Conservation (phyloP, 2,113 vertebrate genomes). For the Polypterus bichir region DNA sequence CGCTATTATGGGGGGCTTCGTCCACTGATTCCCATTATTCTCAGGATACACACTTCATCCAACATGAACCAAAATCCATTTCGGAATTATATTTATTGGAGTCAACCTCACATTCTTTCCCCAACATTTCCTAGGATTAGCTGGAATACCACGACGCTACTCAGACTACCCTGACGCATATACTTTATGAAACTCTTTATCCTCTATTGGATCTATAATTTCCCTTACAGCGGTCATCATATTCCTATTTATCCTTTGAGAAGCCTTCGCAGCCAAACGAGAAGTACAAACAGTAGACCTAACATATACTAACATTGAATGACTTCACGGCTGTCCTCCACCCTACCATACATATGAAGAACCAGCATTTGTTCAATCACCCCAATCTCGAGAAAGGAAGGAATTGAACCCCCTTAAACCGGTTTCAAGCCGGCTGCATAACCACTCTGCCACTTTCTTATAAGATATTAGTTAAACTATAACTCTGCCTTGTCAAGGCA, state of each 20-base stretch:
- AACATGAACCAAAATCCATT: slow-evolving; percentile 18
- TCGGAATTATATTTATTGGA: slow-evolving; percentile 11
- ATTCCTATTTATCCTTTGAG: slow-evolving; percentile 28
- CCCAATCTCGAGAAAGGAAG: slow-evolving; percentile 22
- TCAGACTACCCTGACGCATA: slow-evolving; percentile 22
- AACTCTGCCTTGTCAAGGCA: slow-evolving; percentile 25
- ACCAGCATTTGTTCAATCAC: slow-evolving; percentile 15
- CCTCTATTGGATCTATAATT: slow-evolving; percentile 16
- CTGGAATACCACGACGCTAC: slow-evolving; percentile 20
- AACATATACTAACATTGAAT: slow-evolving; percentile 17
- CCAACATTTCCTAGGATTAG: slow-evolving; percentile 16
- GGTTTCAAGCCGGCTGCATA: slow-evolving; percentile 31
- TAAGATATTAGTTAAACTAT: slow-evolving; percentile 26
- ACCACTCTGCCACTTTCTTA: slow-evolving; percentile 16
- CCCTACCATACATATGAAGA: slow-evolving; percentile 29
- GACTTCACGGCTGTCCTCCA: slow-evolving; percentile 22
- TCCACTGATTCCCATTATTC: slow-evolving; percentile 19
- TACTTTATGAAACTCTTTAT: slow-evolving; percentile 18
- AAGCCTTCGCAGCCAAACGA: slow-evolving; percentile 24
- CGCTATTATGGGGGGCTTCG: slow-evolving; percentile 13
- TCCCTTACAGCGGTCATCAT: slow-evolving; percentile 17
- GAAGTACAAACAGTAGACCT: slow-evolving; percentile 11
- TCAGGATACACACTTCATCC: slow-evolving; percentile 13
- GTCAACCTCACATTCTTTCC: slow-evolving; percentile 24
- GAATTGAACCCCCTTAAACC: slow-evolving; percentile 30